Conservation (phyloP, 2,888 invertebrate genomes). For the Spatulosminthurus flaviceps region DNA sequence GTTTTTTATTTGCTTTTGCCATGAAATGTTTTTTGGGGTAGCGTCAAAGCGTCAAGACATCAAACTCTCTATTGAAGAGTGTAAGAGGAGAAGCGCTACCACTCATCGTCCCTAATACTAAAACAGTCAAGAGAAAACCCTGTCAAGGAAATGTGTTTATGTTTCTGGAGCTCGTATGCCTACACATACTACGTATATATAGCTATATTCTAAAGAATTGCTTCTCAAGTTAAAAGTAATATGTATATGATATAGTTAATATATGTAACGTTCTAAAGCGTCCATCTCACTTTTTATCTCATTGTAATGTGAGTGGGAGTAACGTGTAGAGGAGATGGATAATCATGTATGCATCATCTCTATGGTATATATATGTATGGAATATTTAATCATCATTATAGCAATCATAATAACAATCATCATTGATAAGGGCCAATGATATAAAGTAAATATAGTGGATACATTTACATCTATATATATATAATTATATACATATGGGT, state of each 20-base stretch:
- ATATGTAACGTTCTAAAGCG: too few relatives aligned
- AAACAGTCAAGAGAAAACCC: not conserved
- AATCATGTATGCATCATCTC: not conserved
- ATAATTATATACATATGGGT: not conserved
- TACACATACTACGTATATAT: not conserved
- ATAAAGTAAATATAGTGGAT: slow-evolving; percentile 32
- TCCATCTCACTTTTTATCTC: not conserved
- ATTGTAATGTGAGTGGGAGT: slow-evolving; percentile 10
- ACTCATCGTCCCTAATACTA: slow-evolving; percentile 3
- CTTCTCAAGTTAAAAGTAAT: too few relatives aligned
- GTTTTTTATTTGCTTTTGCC: slow-evolving; percentile 26
- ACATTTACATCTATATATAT: not conserved
- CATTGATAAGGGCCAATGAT: slow-evolving; percentile 10
- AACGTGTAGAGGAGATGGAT: not conserved
- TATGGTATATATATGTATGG: too few relatives aligned
- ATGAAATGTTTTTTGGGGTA: slow-evolving; percentile 20
- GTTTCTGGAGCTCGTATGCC: not conserved
- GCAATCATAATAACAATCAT: slow-evolving; percentile 38
- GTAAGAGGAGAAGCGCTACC: slow-evolving; percentile 26
- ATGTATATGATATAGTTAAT: too few relatives aligned
- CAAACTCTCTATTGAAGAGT: slow-evolving; percentile 18
- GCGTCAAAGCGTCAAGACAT: slow-evolving; percentile 28
- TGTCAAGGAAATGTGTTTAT: slow-evolving; percentile 19
- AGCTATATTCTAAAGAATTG: too few relatives aligned
- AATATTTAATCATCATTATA: slow-evolving; percentile 36